Base-by-base conservation (phyloP, 1,140 invertebrate species). In the Charaxes varanes region DNA sequence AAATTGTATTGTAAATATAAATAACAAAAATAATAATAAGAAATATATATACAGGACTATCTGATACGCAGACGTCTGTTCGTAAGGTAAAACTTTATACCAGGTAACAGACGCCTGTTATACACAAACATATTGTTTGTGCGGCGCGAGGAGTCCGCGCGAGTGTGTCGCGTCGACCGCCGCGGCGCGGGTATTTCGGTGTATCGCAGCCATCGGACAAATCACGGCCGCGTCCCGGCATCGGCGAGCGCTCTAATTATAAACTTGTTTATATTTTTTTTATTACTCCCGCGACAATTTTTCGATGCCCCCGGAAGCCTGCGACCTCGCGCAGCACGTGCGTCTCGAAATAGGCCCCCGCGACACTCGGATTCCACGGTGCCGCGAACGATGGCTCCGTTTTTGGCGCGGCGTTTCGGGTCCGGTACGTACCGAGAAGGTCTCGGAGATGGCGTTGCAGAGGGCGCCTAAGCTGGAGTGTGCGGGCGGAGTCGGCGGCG, bases 231-330 rank as follows among this genome's bases (percentile, higher is more conserved):
- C 78, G 76, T 77, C 78, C 76, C 73, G 70, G 78, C 55, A 61
- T 66, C 65, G 65, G 71, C 66, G 67, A 78, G 74, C 72, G 56
- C 62, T 79, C 78, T 80, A 82, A 78, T 78, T 71, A 80, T 82
- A 82, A 80, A 76, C 76, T 77, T 82, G 78, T 82, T 82, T 82
- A 82, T 80, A 78, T 82, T 82, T 58, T 80, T 80, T n/a, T n/a
- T n/a, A n/a, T n/a, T 77, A 71, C 68, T 74, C 58, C 48, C 60
- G 55, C 65, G 60, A 67, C 64, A 64, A 73, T 61, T 77, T 65
- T 74, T 53, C 49, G 45, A 72, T 41, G 44, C 41, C 46, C 41
- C 40, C 28, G 40, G 22, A 42, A 43, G 19, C 38, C 26, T 35
- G 31, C 35, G 66, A 61, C 68, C 66, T 69, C 62, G 66, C 44